Percentiles rank a stretch among this genome's conserved stretches.
phyloP scores from a whole-genome alignment of 2,888 invertebrate species.

The Margaritifera margaritifera region DNA sequence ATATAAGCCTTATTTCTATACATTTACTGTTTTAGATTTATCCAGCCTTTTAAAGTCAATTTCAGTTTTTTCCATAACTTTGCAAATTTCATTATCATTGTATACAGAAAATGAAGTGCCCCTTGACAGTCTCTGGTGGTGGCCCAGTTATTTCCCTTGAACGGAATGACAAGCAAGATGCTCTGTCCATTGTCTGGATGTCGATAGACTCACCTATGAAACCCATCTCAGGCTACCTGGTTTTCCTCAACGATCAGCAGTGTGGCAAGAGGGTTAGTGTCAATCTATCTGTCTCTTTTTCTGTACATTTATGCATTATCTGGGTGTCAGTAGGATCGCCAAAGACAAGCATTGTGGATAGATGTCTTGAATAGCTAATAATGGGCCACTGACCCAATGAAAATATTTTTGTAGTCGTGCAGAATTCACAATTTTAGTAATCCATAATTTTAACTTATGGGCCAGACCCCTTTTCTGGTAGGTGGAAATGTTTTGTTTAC shows the following conservation, averaged over 20 bases:
- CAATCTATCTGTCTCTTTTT: neutral
- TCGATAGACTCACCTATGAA: slow-evolving; percentile 59
- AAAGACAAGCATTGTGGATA: neutral
- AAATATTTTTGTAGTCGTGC: too few relatives aligned
- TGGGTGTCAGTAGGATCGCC: neutral
- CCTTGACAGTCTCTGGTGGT: slow-evolving; percentile 58
- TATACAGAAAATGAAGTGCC: slow-evolving; percentile 63
- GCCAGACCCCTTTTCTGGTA: too few relatives aligned
- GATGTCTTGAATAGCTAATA: too few relatives aligned
- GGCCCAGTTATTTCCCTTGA: slow-evolving; percentile 72
- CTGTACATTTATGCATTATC: neutral
- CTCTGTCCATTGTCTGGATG: slow-evolving; percentile 71
- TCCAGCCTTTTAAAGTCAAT: neutral
- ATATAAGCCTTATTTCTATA: too few relatives aligned
- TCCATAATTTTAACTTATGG: too few relatives aligned
- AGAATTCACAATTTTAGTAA: too few relatives aligned
- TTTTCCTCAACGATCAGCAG: slow-evolving; percentile 71
- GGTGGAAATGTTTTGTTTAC: too few relatives aligned
- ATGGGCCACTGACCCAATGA: too few relatives aligned
- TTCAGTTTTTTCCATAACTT: neutral
- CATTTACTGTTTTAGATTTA: too few relatives aligned
- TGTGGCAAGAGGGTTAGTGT: slow-evolving; percentile 68
- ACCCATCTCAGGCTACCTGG: slow-evolving; percentile 68
- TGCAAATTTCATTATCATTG: neutral
- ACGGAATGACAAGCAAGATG: slow-evolving; percentile 58